phyloP scores from a whole-genome alignment of 2,797 vertebrate species.

The Nyctalus aviator region DNA sequence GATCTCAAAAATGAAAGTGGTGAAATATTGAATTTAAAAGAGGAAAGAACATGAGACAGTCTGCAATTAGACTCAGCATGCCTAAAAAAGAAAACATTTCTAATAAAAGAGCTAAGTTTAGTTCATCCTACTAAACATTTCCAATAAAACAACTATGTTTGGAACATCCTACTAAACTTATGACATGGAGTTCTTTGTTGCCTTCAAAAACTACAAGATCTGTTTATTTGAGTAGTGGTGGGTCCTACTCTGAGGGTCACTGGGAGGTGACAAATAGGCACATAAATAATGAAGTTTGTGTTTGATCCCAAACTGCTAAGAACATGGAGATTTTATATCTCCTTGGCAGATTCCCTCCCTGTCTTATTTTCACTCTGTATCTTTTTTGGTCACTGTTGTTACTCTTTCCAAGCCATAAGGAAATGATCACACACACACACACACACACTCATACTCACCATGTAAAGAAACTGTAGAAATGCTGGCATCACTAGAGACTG shows the following conservation, averaged over 20 bases:
- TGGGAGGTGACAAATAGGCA: constrained; percentile 41
- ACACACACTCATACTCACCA: background rate
- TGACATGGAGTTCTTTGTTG: background rate
- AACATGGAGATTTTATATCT: constrained; percentile 76
- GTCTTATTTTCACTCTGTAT: background rate
- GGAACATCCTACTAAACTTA: background rate
- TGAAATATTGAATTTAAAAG: constrained; percentile 44
- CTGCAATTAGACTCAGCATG: background rate
- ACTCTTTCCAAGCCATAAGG: background rate
- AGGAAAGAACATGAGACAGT: background rate
- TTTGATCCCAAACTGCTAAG: constrained; percentile 50
- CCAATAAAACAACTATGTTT: background rate
- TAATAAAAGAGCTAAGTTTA: background rate
- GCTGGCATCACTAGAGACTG: background rate
- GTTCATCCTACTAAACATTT: background rate
- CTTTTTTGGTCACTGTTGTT: constrained; percentile 34
- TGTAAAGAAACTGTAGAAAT: background rate
- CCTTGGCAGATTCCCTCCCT: background rate
- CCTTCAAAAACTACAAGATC: background rate
- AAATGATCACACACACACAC: background rate
- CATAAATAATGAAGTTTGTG: constrained; percentile 55
- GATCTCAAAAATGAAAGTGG: constrained; percentile 52
- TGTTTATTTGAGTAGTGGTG: background rate
- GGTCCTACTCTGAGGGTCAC: background rate
- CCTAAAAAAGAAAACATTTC: background rate